These are phyloP conservation scores for Papilio gigon DNA, from an alignment of 2,888 invertebrate genomes.

Conservation along the genomic window DNA sequence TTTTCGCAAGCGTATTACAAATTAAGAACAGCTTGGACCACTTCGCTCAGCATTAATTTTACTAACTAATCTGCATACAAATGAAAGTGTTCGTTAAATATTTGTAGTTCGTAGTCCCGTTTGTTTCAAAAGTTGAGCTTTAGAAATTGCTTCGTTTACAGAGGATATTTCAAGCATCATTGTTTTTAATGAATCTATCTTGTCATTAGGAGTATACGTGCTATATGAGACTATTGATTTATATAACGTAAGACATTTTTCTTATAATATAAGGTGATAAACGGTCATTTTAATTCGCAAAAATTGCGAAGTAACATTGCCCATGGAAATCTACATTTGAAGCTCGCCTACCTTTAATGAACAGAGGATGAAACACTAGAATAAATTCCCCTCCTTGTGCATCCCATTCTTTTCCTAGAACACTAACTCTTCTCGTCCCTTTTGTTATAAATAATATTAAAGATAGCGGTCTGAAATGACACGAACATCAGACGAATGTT, in stretches of 20 bases:
- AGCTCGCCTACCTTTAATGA: too few species aligned
- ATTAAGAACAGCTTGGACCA: neutral
- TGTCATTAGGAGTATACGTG: neutral
- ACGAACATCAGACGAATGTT: too few species aligned
- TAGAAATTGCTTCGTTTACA: conserved; percentile 10
- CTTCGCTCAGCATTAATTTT: conserved; percentile 18
- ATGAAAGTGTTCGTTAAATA: conserved; percentile 12
- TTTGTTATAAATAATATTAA: too few species aligned
- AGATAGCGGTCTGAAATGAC: too few species aligned
- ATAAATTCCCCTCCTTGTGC: too few species aligned
- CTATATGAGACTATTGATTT: neutral
- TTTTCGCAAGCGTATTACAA: conserved; percentile 9
- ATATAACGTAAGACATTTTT: neutral
- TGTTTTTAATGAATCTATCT: neutral
- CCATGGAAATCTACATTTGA: too few species aligned
- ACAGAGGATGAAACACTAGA: too few species aligned
- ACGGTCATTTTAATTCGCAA: too few species aligned
- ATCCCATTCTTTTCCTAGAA: too few species aligned
- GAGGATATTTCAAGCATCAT: neutral
- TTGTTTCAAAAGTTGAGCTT: conserved; percentile 17
- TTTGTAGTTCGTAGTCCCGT: neutral
- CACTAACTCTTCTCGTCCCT: too few species aligned
- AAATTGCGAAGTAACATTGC: too few species aligned
- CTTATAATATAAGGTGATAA: too few species aligned
- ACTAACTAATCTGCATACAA: conserved; percentile 17